Conservation (phyloP, 2,888 invertebrate genomes). For the Rhogogaster chlorosoma region DNA sequence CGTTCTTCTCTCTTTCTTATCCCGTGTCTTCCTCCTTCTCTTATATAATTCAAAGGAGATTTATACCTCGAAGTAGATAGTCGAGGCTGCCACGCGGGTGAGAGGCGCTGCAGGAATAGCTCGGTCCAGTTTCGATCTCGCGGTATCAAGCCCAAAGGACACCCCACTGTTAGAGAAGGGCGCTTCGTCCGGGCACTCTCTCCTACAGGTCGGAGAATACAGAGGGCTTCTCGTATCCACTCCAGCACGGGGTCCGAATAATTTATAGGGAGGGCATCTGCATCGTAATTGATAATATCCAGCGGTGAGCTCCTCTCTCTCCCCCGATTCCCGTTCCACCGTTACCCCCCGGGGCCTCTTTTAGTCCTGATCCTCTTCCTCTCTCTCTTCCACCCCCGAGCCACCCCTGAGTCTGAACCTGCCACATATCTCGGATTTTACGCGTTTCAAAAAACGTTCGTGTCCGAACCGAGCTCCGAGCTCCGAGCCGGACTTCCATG, state of each 20-base stretch:
- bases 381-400: neutral
- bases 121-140: constrained; percentile 54
- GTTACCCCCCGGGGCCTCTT: constrained; percentile 38
- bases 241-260: constrained; percentile 62
- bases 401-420: constrained; percentile 57
- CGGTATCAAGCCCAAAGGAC: constrained; percentile 52
- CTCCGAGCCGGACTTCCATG: constrained; percentile 10
- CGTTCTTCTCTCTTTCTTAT: constrained; percentile 59
- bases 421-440: constrained; percentile 69
- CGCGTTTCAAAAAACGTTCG: constrained; percentile 64
- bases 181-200: constrained; percentile 33
- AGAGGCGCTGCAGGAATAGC: constrained; percentile 3
- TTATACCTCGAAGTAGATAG: constrained; percentile 40
- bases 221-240: constrained; percentile 38
- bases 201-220: constrained; percentile 27
- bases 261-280: constrained; percentile 65
- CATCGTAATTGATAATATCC: constrained; percentile 69
- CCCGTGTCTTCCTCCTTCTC: constrained; percentile 54
- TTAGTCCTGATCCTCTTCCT: constrained; percentile 55
- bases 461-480: constrained; percentile 16
- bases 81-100: neutral
- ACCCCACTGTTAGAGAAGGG: constrained; percentile 51
- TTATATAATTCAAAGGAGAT: constrained; percentile 51
- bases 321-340: neutral
- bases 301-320: constrained; percentile 58